Conservation (phyloP, 2,113 vertebrate species). For the Tenebrosternarchus preto region DNA sequence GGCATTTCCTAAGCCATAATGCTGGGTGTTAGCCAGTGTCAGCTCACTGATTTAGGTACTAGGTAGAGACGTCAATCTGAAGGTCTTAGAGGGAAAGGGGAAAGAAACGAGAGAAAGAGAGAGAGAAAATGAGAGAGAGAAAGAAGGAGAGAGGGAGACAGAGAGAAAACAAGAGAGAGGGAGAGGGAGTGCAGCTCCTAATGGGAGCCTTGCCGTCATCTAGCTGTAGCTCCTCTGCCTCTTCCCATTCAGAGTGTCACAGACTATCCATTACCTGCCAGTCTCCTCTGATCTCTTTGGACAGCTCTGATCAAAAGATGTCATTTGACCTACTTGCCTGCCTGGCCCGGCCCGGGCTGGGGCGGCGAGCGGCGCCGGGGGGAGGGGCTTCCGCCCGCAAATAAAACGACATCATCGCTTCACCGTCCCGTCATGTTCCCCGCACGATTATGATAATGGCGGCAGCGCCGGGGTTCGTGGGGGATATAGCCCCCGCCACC, state of each 20-base stretch:
- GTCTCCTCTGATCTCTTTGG: constrained; percentile 99
- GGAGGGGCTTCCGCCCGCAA: constrained; percentile 86
- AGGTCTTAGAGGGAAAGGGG: constrained; percentile 75
- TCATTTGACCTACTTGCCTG: constrained; percentile 93
- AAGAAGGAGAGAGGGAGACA: constrained; percentile 3
- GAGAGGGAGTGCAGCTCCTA: constrained; percentile 71
- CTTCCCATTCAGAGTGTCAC: constrained; percentile 89
- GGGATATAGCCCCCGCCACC: constrained; percentile 72
- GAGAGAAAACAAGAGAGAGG: neutral
- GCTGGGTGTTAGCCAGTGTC: constrained; percentile 88
- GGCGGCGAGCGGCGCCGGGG: constrained; percentile 35
- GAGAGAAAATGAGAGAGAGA: constrained; percentile 27
- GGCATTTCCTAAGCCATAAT: constrained; percentile 93
- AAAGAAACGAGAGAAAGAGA: neutral
- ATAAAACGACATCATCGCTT: constrained; percentile 99
- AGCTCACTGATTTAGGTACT: constrained; percentile 89
- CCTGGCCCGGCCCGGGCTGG: constrained; percentile 68
- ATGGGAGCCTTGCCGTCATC: constrained; percentile 83
- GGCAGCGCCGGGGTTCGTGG: constrained; percentile 88
- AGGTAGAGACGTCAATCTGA: constrained; percentile 84
- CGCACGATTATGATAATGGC: constrained; percentile 99
- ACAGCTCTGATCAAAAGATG: constrained; percentile 99
- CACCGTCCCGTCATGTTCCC: constrained; percentile 98
- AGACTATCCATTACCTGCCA: constrained; percentile 98
- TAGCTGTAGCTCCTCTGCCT: constrained; percentile 86